A percentile compares a stretch with the other conserved stretches of the same genome.
These are phyloP conservation scores for Lingula anatina DNA, from an alignment of 2,888 invertebrate species.

Conservation along the genomic window DNA sequence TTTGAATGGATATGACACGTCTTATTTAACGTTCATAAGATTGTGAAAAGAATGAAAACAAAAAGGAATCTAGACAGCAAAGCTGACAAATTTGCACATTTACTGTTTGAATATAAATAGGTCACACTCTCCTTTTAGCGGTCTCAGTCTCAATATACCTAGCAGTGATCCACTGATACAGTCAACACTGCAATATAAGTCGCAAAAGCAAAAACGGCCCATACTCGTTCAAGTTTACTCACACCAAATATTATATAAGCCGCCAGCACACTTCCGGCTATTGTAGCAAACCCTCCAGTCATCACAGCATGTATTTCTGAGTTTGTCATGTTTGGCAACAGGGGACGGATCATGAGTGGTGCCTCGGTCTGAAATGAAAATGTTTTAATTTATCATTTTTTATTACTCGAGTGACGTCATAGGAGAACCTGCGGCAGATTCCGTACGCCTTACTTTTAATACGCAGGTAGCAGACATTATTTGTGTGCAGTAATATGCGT, in stretches of 20 bases:
- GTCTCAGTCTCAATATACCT: no score
- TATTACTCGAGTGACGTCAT: background rate
- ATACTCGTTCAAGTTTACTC: constrained; percentile 65
- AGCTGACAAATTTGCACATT: no score
- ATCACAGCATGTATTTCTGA: background rate
- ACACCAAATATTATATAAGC: background rate
- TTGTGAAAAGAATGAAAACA: no score
- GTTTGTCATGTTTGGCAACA: background rate
- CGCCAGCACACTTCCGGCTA: background rate
- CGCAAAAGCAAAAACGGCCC: no score
- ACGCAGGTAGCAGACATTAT: background rate
- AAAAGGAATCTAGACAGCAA: no score
- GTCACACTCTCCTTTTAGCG: no score
- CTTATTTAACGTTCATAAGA: no score
- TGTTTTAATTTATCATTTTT: background rate
- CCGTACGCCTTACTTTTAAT: background rate
- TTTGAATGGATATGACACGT: no score
- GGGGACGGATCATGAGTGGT: background rate
- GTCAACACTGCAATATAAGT: no score
- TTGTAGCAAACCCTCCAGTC: background rate
- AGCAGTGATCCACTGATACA: no score
- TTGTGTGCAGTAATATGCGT: background rate
- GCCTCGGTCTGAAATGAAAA: constrained; percentile 70
- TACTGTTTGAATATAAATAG: no score
- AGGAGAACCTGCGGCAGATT: background rate